Conservation (phyloP, 2,113 vertebrate species). For the Sinocyclocheilus anophthalmus region DNA sequence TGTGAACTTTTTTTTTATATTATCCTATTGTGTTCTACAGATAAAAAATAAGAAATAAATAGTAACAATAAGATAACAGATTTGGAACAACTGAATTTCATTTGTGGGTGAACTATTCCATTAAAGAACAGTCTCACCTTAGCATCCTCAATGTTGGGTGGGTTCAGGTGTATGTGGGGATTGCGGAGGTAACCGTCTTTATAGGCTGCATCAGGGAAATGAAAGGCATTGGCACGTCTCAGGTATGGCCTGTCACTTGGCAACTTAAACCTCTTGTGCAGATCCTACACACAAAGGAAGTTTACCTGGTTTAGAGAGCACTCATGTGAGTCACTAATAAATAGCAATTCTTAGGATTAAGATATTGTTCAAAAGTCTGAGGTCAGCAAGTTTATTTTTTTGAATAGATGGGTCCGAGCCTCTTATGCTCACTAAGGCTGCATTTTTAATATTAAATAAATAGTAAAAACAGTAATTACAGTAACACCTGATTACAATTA, state of each 20-base stretch:
- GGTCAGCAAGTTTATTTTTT: not conserved
- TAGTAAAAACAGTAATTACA: not conserved
- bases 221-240: conserved; percentile 86
- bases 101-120: not conserved
- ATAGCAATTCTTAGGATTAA: not conserved
- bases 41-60: not conserved
- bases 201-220: conserved; percentile 87
- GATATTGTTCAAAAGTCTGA: not conserved
- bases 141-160: conserved; percentile 79
- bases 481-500: not conserved
- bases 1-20: not conserved
- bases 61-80: not conserved
- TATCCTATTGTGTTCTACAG: not conserved
- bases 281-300: conserved; percentile 74
- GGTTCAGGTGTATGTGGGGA: conserved; percentile 82
- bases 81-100: not conserved
- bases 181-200: conserved; percentile 91
- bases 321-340: not conserved
- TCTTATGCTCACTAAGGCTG: not conserved
- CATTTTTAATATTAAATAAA: not conserved
- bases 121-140: conserved; percentile 73
- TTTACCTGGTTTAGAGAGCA: not conserved
- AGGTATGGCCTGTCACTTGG: conserved; percentile 87
- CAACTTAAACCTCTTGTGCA: conserved; percentile 83
- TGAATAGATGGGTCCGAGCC: not conserved